These are phyloP conservation scores for Dryobates pubescens DNA, from an alignment of 2,797 vertebrate genomes.

Conservation along the genomic window DNA sequence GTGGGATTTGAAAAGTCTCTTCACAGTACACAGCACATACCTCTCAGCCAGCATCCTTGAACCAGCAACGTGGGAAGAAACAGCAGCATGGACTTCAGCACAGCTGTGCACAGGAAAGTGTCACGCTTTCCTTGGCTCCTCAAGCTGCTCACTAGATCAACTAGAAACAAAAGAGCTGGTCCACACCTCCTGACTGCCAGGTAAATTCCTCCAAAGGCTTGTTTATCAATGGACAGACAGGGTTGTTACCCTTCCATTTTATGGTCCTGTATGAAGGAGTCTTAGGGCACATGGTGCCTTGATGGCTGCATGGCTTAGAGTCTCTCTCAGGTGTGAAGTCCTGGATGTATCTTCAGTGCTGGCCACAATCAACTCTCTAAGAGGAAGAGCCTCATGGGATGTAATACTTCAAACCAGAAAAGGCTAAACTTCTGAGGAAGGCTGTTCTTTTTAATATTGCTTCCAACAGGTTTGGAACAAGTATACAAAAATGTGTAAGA, in stretches of 20 bases:
- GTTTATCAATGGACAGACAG: background rate
- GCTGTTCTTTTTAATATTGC: background rate
- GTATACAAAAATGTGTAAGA: background rate
- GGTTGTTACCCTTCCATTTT: background rate
- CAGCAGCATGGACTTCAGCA: background rate
- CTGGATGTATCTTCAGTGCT: background rate
- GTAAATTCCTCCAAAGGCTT: background rate
- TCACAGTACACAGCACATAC: background rate
- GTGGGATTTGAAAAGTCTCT: background rate
- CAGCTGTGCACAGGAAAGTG: background rate
- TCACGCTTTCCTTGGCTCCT: fast-evolving
- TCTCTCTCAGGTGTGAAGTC: background rate
- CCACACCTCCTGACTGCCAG: background rate
- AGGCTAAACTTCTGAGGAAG: background rate
- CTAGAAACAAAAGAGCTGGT: background rate
- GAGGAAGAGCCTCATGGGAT: background rate
- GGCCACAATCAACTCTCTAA: background rate
- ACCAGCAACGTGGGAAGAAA: background rate
- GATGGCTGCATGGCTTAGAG: background rate
- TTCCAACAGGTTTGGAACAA: background rate
- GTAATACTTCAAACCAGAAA: background rate
- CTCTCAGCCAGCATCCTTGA: background rate
- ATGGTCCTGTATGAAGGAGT: background rate
- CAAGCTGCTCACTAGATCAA: background rate
- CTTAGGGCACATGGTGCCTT: background rate